Conservation (phyloP, 2,797 vertebrate species). For the Platyrinchus mystaceus region DNA sequence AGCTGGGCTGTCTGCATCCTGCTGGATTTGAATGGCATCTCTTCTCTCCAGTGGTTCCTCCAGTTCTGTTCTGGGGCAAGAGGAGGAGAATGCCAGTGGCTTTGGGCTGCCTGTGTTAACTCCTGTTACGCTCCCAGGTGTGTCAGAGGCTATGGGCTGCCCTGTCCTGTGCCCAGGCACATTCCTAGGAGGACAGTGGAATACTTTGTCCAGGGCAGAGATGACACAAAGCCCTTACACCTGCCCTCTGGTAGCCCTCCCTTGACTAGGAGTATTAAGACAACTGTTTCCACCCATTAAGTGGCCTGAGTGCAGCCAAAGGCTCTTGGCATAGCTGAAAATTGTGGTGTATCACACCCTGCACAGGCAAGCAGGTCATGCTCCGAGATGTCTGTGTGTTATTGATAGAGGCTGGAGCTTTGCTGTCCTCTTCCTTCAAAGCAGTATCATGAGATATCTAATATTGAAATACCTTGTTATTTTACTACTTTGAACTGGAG, state of each 20-base stretch:
- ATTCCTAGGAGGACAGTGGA: neutral
- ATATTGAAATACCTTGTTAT: slow-evolving; percentile 23
- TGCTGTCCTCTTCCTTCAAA: neutral
- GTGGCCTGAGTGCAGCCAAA: neutral
- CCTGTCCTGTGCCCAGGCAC: fast-evolving
- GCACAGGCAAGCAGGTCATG: neutral
- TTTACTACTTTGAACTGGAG: slow-evolving; percentile 21
- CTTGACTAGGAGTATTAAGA: neutral
- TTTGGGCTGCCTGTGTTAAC: neutral
- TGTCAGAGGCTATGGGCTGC: neutral
- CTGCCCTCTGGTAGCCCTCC: neutral
- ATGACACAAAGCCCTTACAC: neutral
- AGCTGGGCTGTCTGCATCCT: neutral
- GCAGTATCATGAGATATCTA: neutral
- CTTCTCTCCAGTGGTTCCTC: fast-evolving
- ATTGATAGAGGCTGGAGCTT: neutral
- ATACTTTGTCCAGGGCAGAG: neutral
- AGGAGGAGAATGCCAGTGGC: neutral
- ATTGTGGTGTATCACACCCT: neutral
- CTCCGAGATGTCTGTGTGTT: neutral
- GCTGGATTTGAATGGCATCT: neutral
- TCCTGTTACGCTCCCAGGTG: fast-evolving
- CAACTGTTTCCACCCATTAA: neutral
- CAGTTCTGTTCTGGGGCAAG: neutral
- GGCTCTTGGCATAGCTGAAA: neutral